Evolutionary conservation across 1,140 invertebrate genomes (phyloP).

Genomic region (Caenorhabditis inopinata): DNA sequence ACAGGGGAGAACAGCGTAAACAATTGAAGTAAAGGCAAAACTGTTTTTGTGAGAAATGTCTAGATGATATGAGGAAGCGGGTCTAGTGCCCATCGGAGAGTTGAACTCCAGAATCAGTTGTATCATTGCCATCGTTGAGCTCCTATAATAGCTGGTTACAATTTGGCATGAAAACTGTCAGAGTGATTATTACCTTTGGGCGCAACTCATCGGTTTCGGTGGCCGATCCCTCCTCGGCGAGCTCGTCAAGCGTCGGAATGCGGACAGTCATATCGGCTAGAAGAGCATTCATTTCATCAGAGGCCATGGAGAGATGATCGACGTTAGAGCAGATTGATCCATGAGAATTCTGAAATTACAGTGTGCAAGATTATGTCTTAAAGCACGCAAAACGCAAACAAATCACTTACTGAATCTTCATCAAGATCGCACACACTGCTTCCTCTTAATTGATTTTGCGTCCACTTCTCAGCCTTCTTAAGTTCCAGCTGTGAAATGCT

Average conservation of each 20-base stretch:
- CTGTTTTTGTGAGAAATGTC: neutral
- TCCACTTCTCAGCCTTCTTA: conserved; percentile 70
- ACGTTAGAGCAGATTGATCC: conserved; percentile 44
- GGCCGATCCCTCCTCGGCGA: conserved; percentile 19
- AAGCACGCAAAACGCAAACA: too few relatives aligned
- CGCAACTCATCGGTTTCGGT: conserved; percentile 32
- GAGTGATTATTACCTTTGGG: neutral
- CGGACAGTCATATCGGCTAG: conserved; percentile 58
- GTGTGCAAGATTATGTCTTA: neutral
- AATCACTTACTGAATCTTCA: conserved; percentile 63
- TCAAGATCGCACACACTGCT: conserved; percentile 57
- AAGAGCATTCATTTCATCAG: conserved; percentile 64
- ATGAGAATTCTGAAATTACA: conserved; percentile 39
- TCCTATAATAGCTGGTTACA: neutral
- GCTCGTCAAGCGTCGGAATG: conserved; percentile 37
- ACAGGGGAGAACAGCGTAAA: neutral
- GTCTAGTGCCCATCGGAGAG: conserved; percentile 29
- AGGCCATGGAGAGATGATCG: conserved; percentile 55
- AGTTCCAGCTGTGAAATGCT: conserved; percentile 89
- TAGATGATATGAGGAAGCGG: too few relatives aligned
- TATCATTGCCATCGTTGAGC: conserved; percentile 47
- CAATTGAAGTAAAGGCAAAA: neutral
- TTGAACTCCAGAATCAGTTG: conserved; percentile 43
- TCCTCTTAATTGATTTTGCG: conserved; percentile 58
- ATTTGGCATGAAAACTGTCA: neutral